Conservation (phyloP, 2,888 invertebrate genomes). For the Drosophila dives region DNA sequence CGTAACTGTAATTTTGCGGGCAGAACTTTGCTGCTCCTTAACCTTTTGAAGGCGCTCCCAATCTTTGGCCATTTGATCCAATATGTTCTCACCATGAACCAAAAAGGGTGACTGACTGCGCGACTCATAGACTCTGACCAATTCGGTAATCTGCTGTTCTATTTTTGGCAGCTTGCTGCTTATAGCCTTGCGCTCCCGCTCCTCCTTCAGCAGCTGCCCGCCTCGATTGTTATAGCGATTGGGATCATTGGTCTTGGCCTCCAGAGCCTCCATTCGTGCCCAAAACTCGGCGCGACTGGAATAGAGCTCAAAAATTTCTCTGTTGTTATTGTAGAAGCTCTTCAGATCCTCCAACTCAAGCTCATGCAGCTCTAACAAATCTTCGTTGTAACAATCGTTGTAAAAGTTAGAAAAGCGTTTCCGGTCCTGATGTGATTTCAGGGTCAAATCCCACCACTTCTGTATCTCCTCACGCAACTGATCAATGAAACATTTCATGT, state of each 20-base stretch:
- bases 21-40: conserved; percentile 85
- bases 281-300: conserved; percentile 89
- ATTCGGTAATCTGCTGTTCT: conserved; percentile 87
- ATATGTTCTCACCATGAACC: conserved; percentile 88
- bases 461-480: conserved; percentile 89
- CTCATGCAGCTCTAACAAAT: conserved; percentile 92
- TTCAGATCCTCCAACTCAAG: conserved; percentile 90
- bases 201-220: conserved; percentile 93
- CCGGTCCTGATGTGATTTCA: conserved; percentile 88
- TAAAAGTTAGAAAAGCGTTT: conserved; percentile 88
- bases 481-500: conserved; percentile 87
- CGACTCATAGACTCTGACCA: conserved; percentile 86
- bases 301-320: conserved; percentile 88
- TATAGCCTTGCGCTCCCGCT: conserved; percentile 93
- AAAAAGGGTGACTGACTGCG: conserved; percentile 87
- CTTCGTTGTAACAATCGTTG: conserved; percentile 91
- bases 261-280: conserved; percentile 91
- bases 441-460: conserved; percentile 91
- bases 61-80: conserved; percentile 87
- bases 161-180: conserved; percentile 90
- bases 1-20: conserved; percentile 78
- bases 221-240: conserved; percentile 94
- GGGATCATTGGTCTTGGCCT: conserved; percentile 91
- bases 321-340: conserved; percentile 88
- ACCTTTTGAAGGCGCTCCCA: conserved; percentile 86